phyloP scores from a whole-genome alignment of 1,140 invertebrate species.

The Scaptodrosophila lebanonensis region DNA sequence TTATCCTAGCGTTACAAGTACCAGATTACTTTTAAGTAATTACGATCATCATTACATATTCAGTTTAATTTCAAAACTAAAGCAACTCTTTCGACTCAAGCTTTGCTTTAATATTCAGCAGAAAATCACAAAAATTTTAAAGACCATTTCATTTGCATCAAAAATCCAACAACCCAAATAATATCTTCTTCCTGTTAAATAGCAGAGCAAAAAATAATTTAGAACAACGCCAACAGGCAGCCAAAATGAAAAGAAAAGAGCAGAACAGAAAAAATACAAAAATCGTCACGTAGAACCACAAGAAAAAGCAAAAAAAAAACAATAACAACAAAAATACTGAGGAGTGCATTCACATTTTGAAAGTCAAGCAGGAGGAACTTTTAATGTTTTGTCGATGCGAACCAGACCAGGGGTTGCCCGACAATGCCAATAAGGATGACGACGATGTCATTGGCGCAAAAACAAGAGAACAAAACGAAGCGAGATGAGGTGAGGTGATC shows the following conservation, averaged over 20 bases:
- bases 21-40: no score
- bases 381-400: constrained; percentile 48
- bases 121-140: no score
- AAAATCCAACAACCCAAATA: constrained; percentile 50
- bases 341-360: constrained; percentile 69
- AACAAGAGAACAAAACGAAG: no score
- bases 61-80: no score
- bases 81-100: no score
- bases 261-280: constrained; percentile 43
- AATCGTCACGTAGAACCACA: constrained; percentile 49
- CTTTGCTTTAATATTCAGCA: no score
- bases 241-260: constrained; percentile 56
- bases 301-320: constrained; percentile 9
- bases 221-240: not conserved
- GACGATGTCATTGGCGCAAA: no score
- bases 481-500: no score
- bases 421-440: not conserved
- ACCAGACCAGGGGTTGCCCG: not conserved
- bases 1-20: no score
- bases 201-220: constrained; percentile 6
- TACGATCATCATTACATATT: no score
- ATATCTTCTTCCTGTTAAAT: constrained; percentile 42
- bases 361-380: constrained; percentile 59
- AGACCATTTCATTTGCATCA: no score
- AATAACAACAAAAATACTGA: constrained; percentile 31